Evolutionary conservation across 2,113 vertebrate genomes (phyloP).

Genomic region (Kobus ellipsiprymnus): DNA sequence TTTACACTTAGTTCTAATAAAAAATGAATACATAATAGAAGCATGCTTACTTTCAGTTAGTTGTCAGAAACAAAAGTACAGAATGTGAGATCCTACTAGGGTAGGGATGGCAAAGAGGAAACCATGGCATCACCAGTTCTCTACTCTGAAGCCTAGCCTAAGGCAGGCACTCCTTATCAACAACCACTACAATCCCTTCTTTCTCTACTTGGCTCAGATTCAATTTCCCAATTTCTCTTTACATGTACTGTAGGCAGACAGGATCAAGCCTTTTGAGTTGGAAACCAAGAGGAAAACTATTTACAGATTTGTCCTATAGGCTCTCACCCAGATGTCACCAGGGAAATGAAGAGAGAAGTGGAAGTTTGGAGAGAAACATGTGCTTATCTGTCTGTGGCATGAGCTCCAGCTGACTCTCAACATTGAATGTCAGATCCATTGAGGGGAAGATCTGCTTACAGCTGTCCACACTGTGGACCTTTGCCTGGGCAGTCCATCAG

Average conservation of each 20-base stretch:
- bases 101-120: not conserved
- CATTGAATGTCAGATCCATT: not conserved
- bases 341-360: not conserved
- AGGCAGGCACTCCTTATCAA: not conserved
- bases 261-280: not conserved
- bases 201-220: not conserved
- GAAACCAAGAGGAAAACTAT: not conserved
- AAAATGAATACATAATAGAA: not conserved
- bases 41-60: not conserved
- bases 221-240: not conserved
- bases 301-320: not conserved
- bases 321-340: not conserved
- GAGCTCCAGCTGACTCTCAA: not conserved
- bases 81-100: not conserved
- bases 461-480: not conserved
- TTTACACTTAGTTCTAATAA: not conserved
- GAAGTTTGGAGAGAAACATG: not conserved
- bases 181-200: not conserved
- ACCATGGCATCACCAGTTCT: not conserved
- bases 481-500: not conserved
- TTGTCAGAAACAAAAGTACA: not conserved
- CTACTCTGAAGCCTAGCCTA: not conserved
- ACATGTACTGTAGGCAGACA: not conserved
- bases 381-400: not conserved
- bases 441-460: not conserved